Percentiles rank a stretch among this genome's conserved stretches.
These are phyloP conservation scores for Scaptodrosophila latifasciaeformis DNA, from an alignment of 2,888 invertebrate species.

Conservation along the genomic window DNA sequence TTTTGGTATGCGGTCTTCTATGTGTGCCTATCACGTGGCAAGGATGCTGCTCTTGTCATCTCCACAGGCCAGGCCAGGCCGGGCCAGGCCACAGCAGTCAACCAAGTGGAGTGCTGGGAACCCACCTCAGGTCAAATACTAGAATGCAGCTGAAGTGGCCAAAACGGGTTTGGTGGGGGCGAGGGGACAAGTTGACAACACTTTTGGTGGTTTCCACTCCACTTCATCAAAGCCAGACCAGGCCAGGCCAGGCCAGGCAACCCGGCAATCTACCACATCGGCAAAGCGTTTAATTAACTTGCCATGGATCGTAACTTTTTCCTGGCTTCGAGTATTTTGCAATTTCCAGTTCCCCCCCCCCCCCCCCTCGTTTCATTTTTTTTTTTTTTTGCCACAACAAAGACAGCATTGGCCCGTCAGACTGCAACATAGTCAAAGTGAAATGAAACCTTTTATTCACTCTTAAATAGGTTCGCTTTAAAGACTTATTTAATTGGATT, in stretches of 20 bases:
- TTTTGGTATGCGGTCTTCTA: slow-evolving; percentile 41
- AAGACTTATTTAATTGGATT: no score
- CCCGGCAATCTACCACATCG: slow-evolving; percentile 8
- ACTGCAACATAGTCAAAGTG: slow-evolving; percentile 34
- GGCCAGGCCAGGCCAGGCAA: background rate
- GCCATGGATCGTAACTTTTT: slow-evolving; percentile 38
- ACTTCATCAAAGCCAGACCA: slow-evolving; percentile 1
- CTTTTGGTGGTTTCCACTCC: slow-evolving; percentile 48
- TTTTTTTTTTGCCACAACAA: slow-evolving; percentile 36
- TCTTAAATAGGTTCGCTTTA: no score
- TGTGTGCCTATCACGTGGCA: slow-evolving; percentile 27
- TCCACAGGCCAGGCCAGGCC: background rate
- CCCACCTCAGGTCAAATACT: no score
- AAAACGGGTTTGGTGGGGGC: no score
- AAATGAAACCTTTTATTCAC: no score
- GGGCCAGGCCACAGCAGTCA: background rate
- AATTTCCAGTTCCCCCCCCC: no score
- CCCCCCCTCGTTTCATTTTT: no score
- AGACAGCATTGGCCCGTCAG: slow-evolving; percentile 6
- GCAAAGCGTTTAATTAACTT: slow-evolving; percentile 53
- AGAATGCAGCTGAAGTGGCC: no score
- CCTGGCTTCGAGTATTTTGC: no score
- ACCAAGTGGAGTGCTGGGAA: no score
- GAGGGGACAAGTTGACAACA: slow-evolving; percentile 53
- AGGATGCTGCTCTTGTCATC: slow-evolving; percentile 2